Percentiles rank a stretch among this genome's conserved stretches.
Evolutionary conservation across 2,797 vertebrate species (phyloP).

Genomic region (Helostoma temminkii): DNA sequence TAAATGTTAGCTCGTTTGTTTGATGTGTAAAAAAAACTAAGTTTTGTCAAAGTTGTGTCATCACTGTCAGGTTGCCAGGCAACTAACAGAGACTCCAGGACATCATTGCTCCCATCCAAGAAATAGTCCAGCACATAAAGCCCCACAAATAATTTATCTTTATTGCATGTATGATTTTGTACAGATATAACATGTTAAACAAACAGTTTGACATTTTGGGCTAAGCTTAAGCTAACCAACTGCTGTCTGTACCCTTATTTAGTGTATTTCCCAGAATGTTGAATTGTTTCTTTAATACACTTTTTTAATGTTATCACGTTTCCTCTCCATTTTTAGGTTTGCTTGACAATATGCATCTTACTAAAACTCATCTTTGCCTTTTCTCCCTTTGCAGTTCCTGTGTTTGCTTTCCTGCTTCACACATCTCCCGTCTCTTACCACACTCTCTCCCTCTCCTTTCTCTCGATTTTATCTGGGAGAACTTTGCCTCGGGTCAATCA

Average conservation of each 20-base stretch:
- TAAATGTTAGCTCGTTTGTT: no score
- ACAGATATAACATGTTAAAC: no score
- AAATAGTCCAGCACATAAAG: neutral
- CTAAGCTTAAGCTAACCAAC: no score
- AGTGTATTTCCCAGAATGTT: no score
- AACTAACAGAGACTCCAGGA: neutral
- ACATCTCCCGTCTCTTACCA: slow-evolving; percentile 13
- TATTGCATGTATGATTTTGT: no score
- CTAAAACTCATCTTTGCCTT: slow-evolving; percentile 25
- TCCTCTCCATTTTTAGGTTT: slow-evolving; percentile 1
- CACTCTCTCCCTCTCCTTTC: slow-evolving; percentile 25
- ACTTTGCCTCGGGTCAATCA: slow-evolving; percentile 78
- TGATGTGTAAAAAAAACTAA: no score
- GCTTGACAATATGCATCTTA: slow-evolving; percentile 10
- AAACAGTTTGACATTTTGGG: no score
- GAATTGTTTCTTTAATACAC: neutral
- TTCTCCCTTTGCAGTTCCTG: slow-evolving; percentile 6
- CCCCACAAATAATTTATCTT: no score
- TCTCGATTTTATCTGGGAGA: slow-evolving; percentile 47
- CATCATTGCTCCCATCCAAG: neutral
- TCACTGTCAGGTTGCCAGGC: neutral
- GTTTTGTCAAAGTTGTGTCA: no score
- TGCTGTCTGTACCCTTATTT: no score
- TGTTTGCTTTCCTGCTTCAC: slow-evolving; percentile 18
- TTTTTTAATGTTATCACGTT: slow-evolving; percentile 11